phyloP scores from a whole-genome alignment of 2,113 vertebrate species.

The Oxyura jamaicensis region DNA sequence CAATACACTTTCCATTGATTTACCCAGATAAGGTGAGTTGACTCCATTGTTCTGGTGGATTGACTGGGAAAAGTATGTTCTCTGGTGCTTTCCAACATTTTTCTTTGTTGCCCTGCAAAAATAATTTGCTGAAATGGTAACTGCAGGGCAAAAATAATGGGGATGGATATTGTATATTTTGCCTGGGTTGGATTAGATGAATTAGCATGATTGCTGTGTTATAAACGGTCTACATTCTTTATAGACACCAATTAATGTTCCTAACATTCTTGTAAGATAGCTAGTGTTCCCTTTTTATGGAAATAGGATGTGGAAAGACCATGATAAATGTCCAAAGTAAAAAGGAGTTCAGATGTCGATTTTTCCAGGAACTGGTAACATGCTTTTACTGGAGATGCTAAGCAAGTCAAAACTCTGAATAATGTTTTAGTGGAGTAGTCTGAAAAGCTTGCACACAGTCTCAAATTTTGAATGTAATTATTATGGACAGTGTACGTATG shows the following conservation, averaged over 20 bases:
- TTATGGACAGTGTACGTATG: neutral
- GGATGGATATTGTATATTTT: neutral
- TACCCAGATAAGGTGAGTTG: neutral
- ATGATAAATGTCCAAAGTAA: neutral
- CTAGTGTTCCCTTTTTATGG: neutral
- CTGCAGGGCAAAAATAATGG: neutral
- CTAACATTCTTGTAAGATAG: neutral
- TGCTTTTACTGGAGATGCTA: neutral
- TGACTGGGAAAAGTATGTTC: neutral
- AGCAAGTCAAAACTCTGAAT: neutral
- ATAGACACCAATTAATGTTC: neutral
- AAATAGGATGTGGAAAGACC: neutral
- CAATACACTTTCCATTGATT: constrained; percentile 19
- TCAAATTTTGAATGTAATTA: neutral
- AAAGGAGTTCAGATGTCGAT: neutral
- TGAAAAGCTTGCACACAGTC: neutral
- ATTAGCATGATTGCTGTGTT: neutral
- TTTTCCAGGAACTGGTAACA: neutral
- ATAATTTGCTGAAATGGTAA: neutral
- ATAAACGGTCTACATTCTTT: constrained; percentile 5
- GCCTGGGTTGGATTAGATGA: constrained; percentile 6
- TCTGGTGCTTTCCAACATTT: neutral
- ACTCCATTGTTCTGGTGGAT: neutral
- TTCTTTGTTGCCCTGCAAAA: neutral
- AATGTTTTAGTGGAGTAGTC: neutral